Percentiles rank a stretch among this genome's conserved stretches.
Conservation (phyloP, 2,113 vertebrate genomes). For the Melanerpes formicivorus region DNA sequence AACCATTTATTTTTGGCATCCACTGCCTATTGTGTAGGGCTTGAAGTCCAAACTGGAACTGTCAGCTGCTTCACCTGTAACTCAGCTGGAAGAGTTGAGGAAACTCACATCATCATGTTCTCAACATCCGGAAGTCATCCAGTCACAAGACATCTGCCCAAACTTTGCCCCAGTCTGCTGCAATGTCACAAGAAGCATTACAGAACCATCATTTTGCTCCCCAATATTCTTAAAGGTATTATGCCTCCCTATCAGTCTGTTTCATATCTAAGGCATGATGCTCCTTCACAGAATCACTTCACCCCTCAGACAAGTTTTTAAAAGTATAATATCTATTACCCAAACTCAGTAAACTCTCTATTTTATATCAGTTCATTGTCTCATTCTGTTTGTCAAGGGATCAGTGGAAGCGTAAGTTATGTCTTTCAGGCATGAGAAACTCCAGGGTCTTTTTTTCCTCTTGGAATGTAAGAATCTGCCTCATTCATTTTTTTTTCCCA, state of each 20-base stretch:
- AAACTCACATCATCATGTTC: background rate
- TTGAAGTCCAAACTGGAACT: background rate
- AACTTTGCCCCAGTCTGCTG: background rate
- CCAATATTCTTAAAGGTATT: background rate
- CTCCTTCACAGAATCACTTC: background rate
- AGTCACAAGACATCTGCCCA: background rate
- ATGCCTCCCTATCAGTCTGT: background rate
- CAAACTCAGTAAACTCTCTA: background rate
- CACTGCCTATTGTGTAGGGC: too few species aligned
- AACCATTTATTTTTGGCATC: background rate
- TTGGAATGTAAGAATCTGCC: background rate
- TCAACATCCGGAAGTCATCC: background rate
- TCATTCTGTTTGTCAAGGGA: background rate
- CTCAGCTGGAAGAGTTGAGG: background rate
- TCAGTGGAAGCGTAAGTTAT: background rate
- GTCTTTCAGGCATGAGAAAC: background rate
- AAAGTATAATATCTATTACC: background rate
- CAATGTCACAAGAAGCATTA: background rate
- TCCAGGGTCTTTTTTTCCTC: background rate
- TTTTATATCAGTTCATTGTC: background rate
- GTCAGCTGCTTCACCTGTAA: background rate
- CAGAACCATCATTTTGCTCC: background rate
- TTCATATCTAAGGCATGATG: background rate
- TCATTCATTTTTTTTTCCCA: background rate
- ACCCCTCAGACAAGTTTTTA: background rate